Evolutionary conservation across 2,113 vertebrate species (phyloP), one percentile per base, ranked within the genome.

Genomic region (Condylura cristata): DNA sequence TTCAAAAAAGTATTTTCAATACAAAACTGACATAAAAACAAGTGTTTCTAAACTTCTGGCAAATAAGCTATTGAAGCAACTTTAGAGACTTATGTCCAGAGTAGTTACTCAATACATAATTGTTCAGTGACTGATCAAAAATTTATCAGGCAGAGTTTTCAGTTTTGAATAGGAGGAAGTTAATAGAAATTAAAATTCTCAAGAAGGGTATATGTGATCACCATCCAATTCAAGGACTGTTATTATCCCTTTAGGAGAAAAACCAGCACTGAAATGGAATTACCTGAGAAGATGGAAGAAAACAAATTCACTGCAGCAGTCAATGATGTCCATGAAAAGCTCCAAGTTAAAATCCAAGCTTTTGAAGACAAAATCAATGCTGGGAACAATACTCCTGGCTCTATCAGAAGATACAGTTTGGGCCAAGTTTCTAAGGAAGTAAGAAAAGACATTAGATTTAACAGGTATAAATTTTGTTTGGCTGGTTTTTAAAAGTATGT

Each of bases 381-480:
- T 0, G 98, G 98, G 4, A 98, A 20, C 79, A 98, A 91, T 17
- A 98, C 98, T 11, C 97, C 98, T 0, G 95, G 96, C 58, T 98
- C 98, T 2, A 97, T 98, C 95, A 97, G 98, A 74, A 98, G 98
- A 93, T 98, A 99, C 86, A 99, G 99, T 95, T 97, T 99, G 92
- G 98, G 97, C 85, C 99, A 99, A 70, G 94, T 98, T 1, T 98
- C 98, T 60, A 98, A 98, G 79, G 99, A 99, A 70, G 99, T 99
- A 90, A 98, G 98, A 92, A 98, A 98, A 84, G 99, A 99, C 46
- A 96, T 99, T 98, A 98, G 98, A 93, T 99, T 99, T 98, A 99
- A 98, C 98, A 99, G 99, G 99, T 99, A 98, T 17, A 82, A 44
- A 66, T 87, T 94, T 91, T 63, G 37, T 58, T 87, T 51, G 8